Percentiles rank a stretch among this genome's conserved stretches.
Evolutionary conservation across 2,113 vertebrate species (phyloP).

Genomic region (Nothobranchius furzeri): DNA sequence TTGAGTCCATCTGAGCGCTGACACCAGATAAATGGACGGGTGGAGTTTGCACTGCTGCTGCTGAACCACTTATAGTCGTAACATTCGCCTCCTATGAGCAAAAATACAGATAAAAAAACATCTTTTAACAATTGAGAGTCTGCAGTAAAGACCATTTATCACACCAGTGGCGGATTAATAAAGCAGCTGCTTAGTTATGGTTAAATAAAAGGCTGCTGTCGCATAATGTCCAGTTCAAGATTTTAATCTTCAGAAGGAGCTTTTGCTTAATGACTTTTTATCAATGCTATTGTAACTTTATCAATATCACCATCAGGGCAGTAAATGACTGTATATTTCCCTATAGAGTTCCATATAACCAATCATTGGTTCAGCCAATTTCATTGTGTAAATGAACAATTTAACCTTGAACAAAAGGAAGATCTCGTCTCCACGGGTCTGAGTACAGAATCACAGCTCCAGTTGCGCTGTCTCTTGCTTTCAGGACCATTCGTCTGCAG

Average conservation of each 20-base stretch:
- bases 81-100: constrained; percentile 87
- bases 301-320: constrained; percentile 68
- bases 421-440: constrained; percentile 19
- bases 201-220: constrained; percentile 48
- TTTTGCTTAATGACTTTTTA: constrained; percentile 66
- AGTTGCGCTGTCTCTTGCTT: constrained; percentile 23
- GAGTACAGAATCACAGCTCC: constrained; percentile 12
- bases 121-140: not conserved
- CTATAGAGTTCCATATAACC: constrained; percentile 49
- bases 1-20: constrained; percentile 96
- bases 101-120: constrained; percentile 22
- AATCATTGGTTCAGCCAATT: constrained; percentile 44
- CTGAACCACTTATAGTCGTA: constrained; percentile 94
- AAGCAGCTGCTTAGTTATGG: constrained; percentile 55
- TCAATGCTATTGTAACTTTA: constrained; percentile 66
- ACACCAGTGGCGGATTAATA: constrained; percentile 41
- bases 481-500: constrained; percentile 30
- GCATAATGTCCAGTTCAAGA: constrained; percentile 42
- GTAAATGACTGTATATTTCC: constrained; percentile 64
- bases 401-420: constrained; percentile 64
- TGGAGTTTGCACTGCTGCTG: constrained; percentile 81
- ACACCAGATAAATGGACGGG: constrained; percentile 86
- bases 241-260: constrained; percentile 65
- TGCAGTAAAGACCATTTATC: constrained; percentile 27
- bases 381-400: constrained; percentile 48